Evolutionary conservation across 2,888 invertebrate genomes (phyloP).

Genomic region (Stenoptilia bipunctidactyla): DNA sequence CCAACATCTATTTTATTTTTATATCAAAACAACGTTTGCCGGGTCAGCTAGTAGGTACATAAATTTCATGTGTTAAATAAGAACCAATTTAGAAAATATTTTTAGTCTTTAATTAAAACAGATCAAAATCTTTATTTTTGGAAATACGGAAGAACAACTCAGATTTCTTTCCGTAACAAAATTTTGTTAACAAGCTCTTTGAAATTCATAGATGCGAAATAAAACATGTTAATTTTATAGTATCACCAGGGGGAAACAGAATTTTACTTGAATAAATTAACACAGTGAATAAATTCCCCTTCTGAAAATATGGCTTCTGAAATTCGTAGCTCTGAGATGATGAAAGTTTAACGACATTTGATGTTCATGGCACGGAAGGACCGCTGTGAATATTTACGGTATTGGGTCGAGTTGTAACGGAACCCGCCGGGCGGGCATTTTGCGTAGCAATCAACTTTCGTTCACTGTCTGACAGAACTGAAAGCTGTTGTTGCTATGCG

Average conservation of each 20-base stretch:
- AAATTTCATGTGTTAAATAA: too few relatives aligned
- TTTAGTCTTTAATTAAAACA: too few relatives aligned
- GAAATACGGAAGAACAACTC: background rate
- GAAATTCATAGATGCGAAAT: constrained; percentile 39
- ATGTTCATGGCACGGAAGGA: constrained; percentile 17
- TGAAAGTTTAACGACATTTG: constrained; percentile 22
- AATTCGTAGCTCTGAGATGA: constrained; percentile 21
- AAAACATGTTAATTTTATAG: constrained; percentile 37
- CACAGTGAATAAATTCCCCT: constrained; percentile 22
- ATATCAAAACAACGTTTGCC: too few relatives aligned
- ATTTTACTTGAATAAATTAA: constrained; percentile 35
- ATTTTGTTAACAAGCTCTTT: constrained; percentile 33
- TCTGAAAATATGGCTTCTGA: constrained; percentile 18
- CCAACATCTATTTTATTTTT: too few relatives aligned
- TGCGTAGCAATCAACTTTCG: constrained; percentile 59
- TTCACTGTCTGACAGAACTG: constrained; percentile 54
- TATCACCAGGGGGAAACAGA: constrained; percentile 30
- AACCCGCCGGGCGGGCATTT: constrained; percentile 35
- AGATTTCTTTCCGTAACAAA: constrained; percentile 29
- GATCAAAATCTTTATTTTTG: too few relatives aligned
- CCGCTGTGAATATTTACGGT: constrained; percentile 32
- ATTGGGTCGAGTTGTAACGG: constrained; percentile 29
- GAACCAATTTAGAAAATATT: too few relatives aligned
- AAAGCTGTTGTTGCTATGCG: constrained; percentile 62
- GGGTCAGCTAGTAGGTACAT: too few relatives aligned